phyloP scores from a whole-genome alignment of 1,140 invertebrate genomes.

The Microplitis demolitor region DNA sequence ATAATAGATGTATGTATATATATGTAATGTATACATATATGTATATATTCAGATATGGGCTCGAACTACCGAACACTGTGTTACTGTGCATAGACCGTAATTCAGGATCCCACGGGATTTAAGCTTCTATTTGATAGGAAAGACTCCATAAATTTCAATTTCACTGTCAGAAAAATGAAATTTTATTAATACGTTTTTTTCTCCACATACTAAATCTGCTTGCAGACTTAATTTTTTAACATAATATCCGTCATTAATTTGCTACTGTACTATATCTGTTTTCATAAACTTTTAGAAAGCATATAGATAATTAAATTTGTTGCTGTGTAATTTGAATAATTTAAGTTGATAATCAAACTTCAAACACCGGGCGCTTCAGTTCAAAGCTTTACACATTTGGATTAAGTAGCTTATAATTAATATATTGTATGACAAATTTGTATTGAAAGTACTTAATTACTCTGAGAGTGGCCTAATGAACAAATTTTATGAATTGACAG shows the following conservation, averaged over 20 bases:
- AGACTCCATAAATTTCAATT: conserved; percentile 26
- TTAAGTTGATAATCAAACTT: too few species aligned
- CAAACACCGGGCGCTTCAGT: too few species aligned
- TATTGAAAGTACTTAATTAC: too few species aligned
- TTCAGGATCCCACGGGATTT: conserved; percentile 28
- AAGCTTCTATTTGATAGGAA: conserved; percentile 26
- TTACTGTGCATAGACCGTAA: conserved; percentile 22
- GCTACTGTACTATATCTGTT: too few species aligned
- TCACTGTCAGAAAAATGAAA: conserved; percentile 25
- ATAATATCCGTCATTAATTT: background rate
- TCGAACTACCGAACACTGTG: background rate
- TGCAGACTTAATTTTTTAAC: background rate
- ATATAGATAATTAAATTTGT: too few species aligned
- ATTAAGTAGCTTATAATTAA: too few species aligned
- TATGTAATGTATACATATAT: background rate
- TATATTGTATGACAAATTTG: too few species aligned
- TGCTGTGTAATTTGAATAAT: too few species aligned
- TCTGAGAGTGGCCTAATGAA: too few species aligned
- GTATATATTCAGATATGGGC: background rate
- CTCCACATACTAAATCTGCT: background rate
- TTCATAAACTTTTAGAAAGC: too few species aligned
- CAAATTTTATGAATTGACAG: too few species aligned
- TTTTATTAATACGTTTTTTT: conserved; percentile 27
- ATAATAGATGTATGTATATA: background rate
- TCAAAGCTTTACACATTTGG: too few species aligned